A percentile compares a stretch with the other conserved stretches of the same genome.
Evolutionary conservation across 2,888 invertebrate species (phyloP).

Genomic region (Torymus aiolomorphi): DNA sequence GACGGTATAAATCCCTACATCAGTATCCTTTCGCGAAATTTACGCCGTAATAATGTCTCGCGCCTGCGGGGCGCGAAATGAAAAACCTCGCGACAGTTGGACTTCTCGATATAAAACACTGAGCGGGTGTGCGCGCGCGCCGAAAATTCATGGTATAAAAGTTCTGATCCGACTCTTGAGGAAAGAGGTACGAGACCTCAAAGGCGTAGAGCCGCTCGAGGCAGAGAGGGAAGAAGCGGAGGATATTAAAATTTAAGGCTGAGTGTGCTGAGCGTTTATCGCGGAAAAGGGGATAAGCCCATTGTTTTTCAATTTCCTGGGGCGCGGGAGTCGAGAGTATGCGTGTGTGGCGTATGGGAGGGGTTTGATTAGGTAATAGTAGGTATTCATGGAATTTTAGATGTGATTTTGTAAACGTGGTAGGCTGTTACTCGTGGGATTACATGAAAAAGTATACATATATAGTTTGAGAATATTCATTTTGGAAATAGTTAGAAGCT

Average conservation of each 20-base stretch:
- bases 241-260: slow-evolving; percentile 13
- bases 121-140: neutral
- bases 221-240: slow-evolving; percentile 8
- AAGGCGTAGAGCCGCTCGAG: neutral
- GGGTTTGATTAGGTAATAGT: too few relatives aligned
- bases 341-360: too few relatives aligned
- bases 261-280: neutral
- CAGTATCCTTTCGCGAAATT: neutral
- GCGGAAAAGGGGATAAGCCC: neutral
- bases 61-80: neutral
- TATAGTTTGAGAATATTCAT: too few relatives aligned
- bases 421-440: too few relatives aligned
- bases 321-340: too few relatives aligned
- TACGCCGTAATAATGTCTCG: slow-evolving; percentile 22
- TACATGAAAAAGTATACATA: too few relatives aligned
- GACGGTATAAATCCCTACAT: slow-evolving; percentile 3
- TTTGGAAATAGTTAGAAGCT: too few relatives aligned
- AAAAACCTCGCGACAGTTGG: too few relatives aligned
- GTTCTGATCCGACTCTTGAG: slow-evolving; percentile 28
- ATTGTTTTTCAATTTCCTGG: neutral
- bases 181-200: neutral
- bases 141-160: slow-evolving; percentile 52
- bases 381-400: too few relatives aligned
- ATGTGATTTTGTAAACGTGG: too few relatives aligned
- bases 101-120: neutral